Percentiles rank a stretch among this genome's conserved stretches.
Evolutionary conservation across 2,113 vertebrate species (phyloP).

Genomic region (Chloropsis hardwickii): DNA sequence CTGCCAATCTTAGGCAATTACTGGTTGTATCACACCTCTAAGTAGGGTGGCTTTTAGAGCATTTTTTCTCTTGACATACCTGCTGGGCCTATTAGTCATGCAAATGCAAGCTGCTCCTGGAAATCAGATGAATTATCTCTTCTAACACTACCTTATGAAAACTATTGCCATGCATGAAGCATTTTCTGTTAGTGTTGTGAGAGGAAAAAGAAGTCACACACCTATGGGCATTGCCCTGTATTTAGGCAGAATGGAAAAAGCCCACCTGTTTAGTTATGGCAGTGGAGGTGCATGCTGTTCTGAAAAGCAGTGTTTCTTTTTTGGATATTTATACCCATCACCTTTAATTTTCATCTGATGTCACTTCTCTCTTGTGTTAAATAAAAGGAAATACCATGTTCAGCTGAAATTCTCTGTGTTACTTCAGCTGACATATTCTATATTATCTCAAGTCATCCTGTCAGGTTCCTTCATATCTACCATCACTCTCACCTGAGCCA

Average conservation of each 20-base stretch:
- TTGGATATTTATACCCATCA: not conserved
- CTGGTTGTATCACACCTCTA: not conserved
- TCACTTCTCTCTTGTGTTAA: not conserved
- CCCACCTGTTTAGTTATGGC: not conserved
- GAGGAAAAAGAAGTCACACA: not conserved
- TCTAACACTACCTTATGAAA: not conserved
- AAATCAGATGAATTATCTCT: not conserved
- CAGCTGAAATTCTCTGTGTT: not conserved
- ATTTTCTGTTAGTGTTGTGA: not conserved
- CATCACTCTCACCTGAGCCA: not conserved
- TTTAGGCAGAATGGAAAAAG: not conserved
- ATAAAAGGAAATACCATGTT: not conserved
- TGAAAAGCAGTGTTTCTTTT: not conserved
- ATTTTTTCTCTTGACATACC: not conserved
- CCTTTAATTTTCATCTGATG: not conserved
- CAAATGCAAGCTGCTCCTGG: not conserved
- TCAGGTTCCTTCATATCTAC: not conserved
- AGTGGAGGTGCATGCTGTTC: fast-evolving
- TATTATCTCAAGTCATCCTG: not conserved
- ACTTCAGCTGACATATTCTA: not conserved
- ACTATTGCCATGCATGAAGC: not conserved
- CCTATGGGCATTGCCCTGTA: not conserved
- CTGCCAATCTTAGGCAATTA: not conserved
- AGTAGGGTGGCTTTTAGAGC: not conserved
- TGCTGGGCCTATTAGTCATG: not conserved